phyloP scores from a whole-genome alignment of 2,797 vertebrate genomes.

The Thalassophryne amazonica region DNA sequence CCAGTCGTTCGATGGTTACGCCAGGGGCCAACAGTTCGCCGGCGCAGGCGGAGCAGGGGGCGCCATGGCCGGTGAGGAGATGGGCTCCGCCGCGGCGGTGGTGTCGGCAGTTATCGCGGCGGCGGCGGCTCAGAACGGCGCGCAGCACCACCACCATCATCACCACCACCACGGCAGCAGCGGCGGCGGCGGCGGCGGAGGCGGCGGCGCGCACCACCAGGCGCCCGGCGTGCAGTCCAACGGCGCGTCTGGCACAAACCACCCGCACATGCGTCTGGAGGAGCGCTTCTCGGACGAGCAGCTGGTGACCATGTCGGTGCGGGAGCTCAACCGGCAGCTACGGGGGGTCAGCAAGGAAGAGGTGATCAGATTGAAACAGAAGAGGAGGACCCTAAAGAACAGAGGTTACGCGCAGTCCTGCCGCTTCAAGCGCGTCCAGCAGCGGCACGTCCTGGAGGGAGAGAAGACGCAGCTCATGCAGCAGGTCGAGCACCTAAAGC shows the following conservation, averaged over 20 bases:
- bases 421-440: constrained; percentile 98
- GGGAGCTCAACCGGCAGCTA: constrained; percentile 97
- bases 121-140: constrained; percentile 89
- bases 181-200: too few relatives aligned
- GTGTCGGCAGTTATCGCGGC: constrained; percentile 95
- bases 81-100: constrained; percentile 92
- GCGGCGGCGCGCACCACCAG: too few relatives aligned
- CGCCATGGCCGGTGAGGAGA: constrained; percentile 87
- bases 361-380: constrained; percentile 97
- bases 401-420: constrained; percentile 98
- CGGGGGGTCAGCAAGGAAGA: constrained; percentile 98
- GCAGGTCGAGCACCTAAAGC: constrained; percentile 98
- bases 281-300: constrained; percentile 97
- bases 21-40: constrained; percentile 89
- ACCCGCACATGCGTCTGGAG: constrained; percentile 87
- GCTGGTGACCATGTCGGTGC: constrained; percentile 97
- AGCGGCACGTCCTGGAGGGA: constrained; percentile 96
- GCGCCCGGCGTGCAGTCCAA: constrained; percentile 67
- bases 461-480: constrained; percentile 97
- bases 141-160: constrained; percentile 86
- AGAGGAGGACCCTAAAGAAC: constrained; percentile 99
- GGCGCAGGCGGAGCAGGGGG: constrained; percentile 82
- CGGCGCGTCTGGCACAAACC: constrained; percentile 64
- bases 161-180: constrained; percentile 73
- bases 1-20: constrained; percentile 93